Conservation (phyloP, 2,888 invertebrate genomes). For the Hydrotaea diabolus region DNA sequence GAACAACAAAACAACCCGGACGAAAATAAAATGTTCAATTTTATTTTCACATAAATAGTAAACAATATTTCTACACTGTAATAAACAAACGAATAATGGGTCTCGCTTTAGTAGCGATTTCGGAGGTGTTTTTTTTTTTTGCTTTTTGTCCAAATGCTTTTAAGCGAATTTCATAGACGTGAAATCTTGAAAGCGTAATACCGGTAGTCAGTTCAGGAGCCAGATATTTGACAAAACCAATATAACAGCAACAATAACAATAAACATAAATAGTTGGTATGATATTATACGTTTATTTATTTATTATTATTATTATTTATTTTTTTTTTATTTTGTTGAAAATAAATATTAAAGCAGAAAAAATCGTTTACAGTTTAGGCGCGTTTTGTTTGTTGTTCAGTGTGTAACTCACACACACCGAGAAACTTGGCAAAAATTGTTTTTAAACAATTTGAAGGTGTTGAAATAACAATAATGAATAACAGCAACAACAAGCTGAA, state of each 20-base stretch:
- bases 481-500: background rate
- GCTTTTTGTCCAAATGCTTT: background rate
- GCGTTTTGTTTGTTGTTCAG: background rate
- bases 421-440: background rate
- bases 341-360: background rate
- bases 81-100: slow-evolving; percentile 17
- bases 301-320: no score
- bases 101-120: background rate
- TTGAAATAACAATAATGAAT: slow-evolving; percentile 15
- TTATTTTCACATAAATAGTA: background rate
- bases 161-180: background rate
- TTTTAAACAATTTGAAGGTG: slow-evolving; percentile 27
- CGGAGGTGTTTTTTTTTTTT: no score
- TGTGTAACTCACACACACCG: background rate
- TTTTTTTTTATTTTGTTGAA: background rate
- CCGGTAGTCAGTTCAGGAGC: slow-evolving; percentile 17
- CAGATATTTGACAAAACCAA: background rate
- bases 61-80: slow-evolving; percentile 10
- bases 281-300: background rate
- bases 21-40: background rate
- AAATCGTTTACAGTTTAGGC: background rate
- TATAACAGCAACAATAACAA: slow-evolving; percentile 11
- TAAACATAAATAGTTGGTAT: slow-evolving; percentile 23
- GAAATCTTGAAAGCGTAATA: slow-evolving; percentile 2
- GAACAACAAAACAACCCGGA: no score